Percentiles rank a stretch among this genome's conserved stretches.
Evolutionary conservation across 1,140 invertebrate genomes (phyloP).

Genomic region (Ceratosolen solmsi): DNA sequence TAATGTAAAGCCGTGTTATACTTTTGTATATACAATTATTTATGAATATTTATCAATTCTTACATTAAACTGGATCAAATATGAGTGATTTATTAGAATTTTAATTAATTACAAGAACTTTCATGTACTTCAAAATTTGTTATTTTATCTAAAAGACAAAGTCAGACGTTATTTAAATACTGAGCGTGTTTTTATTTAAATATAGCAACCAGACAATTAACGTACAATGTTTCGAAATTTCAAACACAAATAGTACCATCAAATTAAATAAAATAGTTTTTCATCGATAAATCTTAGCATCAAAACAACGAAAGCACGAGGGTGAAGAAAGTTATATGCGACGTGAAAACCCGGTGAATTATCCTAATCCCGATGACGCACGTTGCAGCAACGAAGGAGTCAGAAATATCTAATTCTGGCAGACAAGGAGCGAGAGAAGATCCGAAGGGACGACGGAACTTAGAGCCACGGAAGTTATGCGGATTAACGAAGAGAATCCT

Average conservation of each 20-base stretch:
- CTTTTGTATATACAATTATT: background rate
- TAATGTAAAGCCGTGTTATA: background rate
- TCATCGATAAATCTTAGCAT: background rate
- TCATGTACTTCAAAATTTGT: background rate
- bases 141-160: background rate
- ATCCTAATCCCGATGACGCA: slow-evolving; percentile 62
- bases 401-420: slow-evolving; percentile 60
- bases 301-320: background rate
- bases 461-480: slow-evolving; percentile 55
- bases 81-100: background rate
- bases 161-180: background rate
- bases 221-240: background rate
- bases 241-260: background rate
- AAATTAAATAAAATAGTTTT: background rate
- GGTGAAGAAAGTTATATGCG: slow-evolving; percentile 8
- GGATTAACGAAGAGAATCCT: slow-evolving; percentile 58
- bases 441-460: slow-evolving; percentile 54
- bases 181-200: background rate
- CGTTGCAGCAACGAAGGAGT: slow-evolving; percentile 55
- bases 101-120: background rate
- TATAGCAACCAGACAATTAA: background rate
- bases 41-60: slow-evolving; percentile 12
- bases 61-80: background rate
- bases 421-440: slow-evolving; percentile 50
- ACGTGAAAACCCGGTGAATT: slow-evolving; percentile 51